Base-by-base conservation (phyloP, 2,797 vertebrate genomes). In the Sciurus carolinensis region DNA sequence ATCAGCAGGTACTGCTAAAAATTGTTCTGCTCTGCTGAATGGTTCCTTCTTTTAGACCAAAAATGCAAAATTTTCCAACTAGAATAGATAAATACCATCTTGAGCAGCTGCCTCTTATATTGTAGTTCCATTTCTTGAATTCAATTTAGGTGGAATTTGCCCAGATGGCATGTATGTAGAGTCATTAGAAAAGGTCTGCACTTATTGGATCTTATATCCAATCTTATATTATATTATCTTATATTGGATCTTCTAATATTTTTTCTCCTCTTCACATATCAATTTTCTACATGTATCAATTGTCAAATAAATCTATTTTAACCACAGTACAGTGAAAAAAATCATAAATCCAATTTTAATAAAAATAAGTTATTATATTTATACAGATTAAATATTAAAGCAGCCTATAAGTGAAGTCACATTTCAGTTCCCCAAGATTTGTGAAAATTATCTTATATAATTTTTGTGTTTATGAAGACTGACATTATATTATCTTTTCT, bases 341-440 rank as follows among this genome's bases (percentile, higher is more conserved):
- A 11, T 84, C 90, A 11, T 73, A 87, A 90, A 90, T 47, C 5
- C 18, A 20, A 36, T 57, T 87, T 73, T 62, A 82, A 81, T 84
- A 9, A 92, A 86, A 91, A 50, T 5, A 57, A 39, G 44, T 81
- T 72, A 71, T 90, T 90, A 66, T 81, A 39, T 91, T 90, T 96
- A 15, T 80, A 62, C 13, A 59, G 1, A 85, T 93, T 94, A 92
- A 93, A 54, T 91, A 92, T 80, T 80, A 81, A 91, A 81, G 20
- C 18, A 81, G 4, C 1, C 7, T 71, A n/a, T 13, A 91, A 26
- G 77, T 79, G 5, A 33, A 26, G 52, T n/a, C 7, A 93, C 4
- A 75, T 22, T 94, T 87, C 57, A 84, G n/a, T 80, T 1, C 33
- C 52, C 95, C 64, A 95, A 89, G 77, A 30, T 89, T 36, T 64